A percentile compares a stretch with the other conserved stretches of the same genome.
These are phyloP conservation scores for Pomacea canaliculata DNA, from an alignment of 2,888 invertebrate genomes.

Conservation along the genomic window DNA sequence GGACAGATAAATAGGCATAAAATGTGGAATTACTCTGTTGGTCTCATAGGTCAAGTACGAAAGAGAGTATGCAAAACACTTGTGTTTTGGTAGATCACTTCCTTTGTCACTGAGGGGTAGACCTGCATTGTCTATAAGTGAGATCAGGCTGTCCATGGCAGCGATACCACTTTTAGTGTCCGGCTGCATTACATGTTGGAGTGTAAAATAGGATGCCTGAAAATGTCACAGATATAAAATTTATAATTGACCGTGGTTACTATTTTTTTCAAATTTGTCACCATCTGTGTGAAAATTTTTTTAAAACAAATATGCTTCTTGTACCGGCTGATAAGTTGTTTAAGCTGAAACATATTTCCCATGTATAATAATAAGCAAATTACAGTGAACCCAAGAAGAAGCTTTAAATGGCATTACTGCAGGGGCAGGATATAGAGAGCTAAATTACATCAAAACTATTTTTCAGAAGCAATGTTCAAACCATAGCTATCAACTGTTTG, in stretches of 20 bases:
- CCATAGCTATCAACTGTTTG: too few species aligned
- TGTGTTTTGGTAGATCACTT: conserved; percentile 38
- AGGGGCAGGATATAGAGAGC: too few species aligned
- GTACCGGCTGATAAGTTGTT: too few species aligned
- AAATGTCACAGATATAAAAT: conserved; percentile 4
- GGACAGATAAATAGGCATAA: too few species aligned
- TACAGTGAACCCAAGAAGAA: too few species aligned
- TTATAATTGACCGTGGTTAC: not conserved
- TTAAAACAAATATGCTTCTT: too few species aligned
- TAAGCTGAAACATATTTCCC: too few species aligned
- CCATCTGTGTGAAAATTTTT: too few species aligned
- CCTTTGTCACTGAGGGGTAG: conserved; percentile 38
- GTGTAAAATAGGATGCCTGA: conserved; percentile 54
- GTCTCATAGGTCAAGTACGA: conserved; percentile 58
- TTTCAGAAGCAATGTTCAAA: too few species aligned
- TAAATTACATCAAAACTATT: too few species aligned
- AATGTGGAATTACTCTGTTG: conserved; percentile 45
- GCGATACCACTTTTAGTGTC: conserved; percentile 46
- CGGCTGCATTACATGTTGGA: conserved; percentile 45
- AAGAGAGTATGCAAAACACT: conserved; percentile 52
- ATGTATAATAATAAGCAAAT: too few species aligned
- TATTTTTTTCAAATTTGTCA: not conserved
- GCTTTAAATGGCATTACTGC: too few species aligned
- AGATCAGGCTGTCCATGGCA: conserved; percentile 53
- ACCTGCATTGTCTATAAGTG: conserved; percentile 42